Percentiles rank a stretch among this genome's conserved stretches.
These are phyloP conservation scores for Heteromormyrus szaboi DNA, from an alignment of 2,797 vertebrate species.

Conservation along the genomic window DNA sequence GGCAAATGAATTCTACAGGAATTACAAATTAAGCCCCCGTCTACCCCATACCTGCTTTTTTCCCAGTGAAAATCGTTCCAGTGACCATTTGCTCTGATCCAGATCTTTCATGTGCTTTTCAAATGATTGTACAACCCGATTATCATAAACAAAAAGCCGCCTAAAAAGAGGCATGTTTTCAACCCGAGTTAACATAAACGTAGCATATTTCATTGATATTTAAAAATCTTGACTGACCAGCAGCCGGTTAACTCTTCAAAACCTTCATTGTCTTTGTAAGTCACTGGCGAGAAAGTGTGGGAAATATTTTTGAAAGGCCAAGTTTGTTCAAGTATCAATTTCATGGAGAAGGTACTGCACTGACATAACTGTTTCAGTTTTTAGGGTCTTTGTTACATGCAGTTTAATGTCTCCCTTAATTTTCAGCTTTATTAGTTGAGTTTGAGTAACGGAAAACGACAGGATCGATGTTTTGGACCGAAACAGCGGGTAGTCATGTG, in stretches of 20 bases:
- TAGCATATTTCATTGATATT: background rate
- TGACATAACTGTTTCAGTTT: background rate
- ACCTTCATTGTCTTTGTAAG: background rate
- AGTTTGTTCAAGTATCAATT: background rate
- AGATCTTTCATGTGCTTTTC: background rate
- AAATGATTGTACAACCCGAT: background rate
- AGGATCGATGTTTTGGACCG: background rate
- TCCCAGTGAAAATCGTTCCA: background rate
- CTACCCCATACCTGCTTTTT: background rate
- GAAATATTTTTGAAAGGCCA: background rate
- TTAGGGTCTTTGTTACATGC: background rate
- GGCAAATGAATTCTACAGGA: slow-evolving; percentile 4
- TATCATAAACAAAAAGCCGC: background rate
- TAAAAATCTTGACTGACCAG: background rate
- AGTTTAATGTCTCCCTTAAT: background rate
- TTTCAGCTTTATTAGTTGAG: background rate
- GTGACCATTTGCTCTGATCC: background rate
- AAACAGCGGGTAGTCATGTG: background rate
- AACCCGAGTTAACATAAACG: background rate
- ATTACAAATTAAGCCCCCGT: background rate
- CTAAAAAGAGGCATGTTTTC: background rate
- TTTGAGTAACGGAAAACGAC: background rate
- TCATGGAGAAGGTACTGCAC: background rate
- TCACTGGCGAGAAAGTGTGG: background rate
- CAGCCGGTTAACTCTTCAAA: background rate